Evolutionary conservation across 2,888 invertebrate genomes (phyloP).

Genomic region (Watsonalla binaria): DNA sequence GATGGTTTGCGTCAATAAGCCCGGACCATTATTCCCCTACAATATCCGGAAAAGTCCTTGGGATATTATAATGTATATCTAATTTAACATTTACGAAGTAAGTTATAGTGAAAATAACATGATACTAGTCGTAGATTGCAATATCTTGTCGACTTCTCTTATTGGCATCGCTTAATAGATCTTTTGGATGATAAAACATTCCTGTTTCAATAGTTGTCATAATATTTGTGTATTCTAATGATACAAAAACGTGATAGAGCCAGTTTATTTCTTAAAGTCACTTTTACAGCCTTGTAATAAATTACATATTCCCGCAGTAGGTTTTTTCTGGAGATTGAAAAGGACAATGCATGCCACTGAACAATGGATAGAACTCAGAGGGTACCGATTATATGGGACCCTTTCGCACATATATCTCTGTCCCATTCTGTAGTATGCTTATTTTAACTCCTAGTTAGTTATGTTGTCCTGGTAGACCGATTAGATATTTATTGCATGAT

Average conservation of each 20-base stretch:
- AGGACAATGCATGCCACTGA: constrained; percentile 6
- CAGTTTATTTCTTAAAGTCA: too few species aligned
- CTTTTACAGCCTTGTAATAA: too few species aligned
- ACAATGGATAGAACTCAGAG: constrained; percentile 17
- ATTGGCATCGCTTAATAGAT: too few species aligned
- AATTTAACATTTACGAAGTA: too few species aligned
- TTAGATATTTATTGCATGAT: constrained; percentile 23
- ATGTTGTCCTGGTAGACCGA: constrained; percentile 51
- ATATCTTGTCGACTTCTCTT: too few species aligned
- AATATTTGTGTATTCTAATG: too few species aligned
- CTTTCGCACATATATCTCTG: constrained; percentile 28
- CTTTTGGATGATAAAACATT: too few species aligned
- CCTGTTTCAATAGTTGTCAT: too few species aligned
- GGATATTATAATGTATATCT: not conserved
- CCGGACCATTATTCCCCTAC: constrained; percentile 13
- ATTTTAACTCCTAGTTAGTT: constrained; percentile 33
- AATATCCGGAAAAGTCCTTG: not conserved
- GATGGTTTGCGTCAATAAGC: constrained; percentile 21
- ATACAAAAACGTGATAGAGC: too few species aligned
- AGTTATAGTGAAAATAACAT: too few species aligned
- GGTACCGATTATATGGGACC: constrained; percentile 34
- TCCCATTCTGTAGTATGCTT: constrained; percentile 28
- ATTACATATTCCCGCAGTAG: not conserved
- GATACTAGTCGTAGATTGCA: too few species aligned
- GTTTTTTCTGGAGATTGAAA: constrained; percentile 3